Evolutionary conservation across 2,797 vertebrate species (phyloP).

Genomic region (Morus bassanus): DNA sequence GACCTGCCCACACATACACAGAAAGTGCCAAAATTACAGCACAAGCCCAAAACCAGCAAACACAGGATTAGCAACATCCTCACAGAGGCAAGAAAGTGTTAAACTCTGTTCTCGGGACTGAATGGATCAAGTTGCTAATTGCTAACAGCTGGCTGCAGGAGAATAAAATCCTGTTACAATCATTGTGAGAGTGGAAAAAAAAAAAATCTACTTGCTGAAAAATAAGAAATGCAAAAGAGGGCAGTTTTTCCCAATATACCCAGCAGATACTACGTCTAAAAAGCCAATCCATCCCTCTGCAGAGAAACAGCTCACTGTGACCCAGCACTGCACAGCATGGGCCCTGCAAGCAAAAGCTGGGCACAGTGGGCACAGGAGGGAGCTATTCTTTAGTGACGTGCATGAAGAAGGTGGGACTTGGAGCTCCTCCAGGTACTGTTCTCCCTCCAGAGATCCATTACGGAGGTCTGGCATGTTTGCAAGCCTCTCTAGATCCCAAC

Average conservation of each 20-base stretch:
- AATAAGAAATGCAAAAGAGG: not conserved
- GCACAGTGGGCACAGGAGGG: not conserved
- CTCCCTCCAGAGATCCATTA: slow-evolving; percentile 63
- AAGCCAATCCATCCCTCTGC: not conserved
- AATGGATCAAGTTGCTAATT: slow-evolving; percentile 69
- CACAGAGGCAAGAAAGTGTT: slow-evolving; percentile 63
- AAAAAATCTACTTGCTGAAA: not conserved
- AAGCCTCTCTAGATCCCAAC: slow-evolving; percentile 40
- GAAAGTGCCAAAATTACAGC: slow-evolving; percentile 1
- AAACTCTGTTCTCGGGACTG: slow-evolving; percentile 33
- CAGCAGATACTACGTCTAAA: not conserved
- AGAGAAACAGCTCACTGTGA: not conserved
- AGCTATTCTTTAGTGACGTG: slow-evolving; percentile 30
- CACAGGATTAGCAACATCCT: slow-evolving; percentile 36
- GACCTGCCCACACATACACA: not conserved
- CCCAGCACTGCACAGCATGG: fast-evolving
- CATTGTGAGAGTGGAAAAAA: not conserved
- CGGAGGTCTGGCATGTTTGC: slow-evolving; percentile 27
- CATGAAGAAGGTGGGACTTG: slow-evolving; percentile 50
- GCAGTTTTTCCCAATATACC: not conserved
- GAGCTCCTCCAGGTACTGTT: slow-evolving; percentile 48
- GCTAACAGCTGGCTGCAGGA: slow-evolving; percentile 66
- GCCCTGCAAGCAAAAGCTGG: not conserved
- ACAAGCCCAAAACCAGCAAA: not conserved
- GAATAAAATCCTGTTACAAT: slow-evolving; percentile 52